Percentiles rank a stretch among this genome's conserved stretches.
Evolutionary conservation across 2,113 vertebrate species (phyloP).

Genomic region (Odocoileus hemionus): DNA sequence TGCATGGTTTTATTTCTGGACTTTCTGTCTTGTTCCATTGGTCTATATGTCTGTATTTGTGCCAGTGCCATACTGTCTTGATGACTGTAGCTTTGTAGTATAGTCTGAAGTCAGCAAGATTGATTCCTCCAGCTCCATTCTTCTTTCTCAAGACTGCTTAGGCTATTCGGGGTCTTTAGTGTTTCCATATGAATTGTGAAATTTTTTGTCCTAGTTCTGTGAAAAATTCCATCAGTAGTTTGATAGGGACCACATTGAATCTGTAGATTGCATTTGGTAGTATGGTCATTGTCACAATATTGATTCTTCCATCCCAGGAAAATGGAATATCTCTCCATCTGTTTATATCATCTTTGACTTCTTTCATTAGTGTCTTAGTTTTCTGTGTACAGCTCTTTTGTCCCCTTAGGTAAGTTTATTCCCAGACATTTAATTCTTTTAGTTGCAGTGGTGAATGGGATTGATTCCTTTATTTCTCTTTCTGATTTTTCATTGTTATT

Average conservation of each 20-base stretch:
- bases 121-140: background rate
- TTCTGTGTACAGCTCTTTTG: background rate
- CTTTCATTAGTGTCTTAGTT: background rate
- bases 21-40: background rate
- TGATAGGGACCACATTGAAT: background rate
- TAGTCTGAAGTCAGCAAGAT: background rate
- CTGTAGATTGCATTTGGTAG: background rate
- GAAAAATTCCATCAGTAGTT: background rate
- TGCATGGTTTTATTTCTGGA: background rate
- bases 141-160: background rate
- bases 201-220: background rate
- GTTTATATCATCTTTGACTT: background rate
- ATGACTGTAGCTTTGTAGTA: background rate
- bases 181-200: background rate
- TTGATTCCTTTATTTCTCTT: background rate
- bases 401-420: background rate
- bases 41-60: background rate
- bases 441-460: background rate
- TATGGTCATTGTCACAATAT: background rate
- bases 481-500: background rate
- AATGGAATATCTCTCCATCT: background rate
- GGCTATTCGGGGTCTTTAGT: background rate
- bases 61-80: background rate
- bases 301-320: background rate
- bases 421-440: background rate